Percentiles rank a stretch among this genome's conserved stretches.
These are phyloP conservation scores for rabbit (Oryctolagus cuniculus) DNA, from an alignment of 2,113 vertebrate genomes.

Conservation along the genomic window mOryCun1.1 NC_091445.1:79940001-79940500, in stretches of 20 bases:
- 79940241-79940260: background rate
- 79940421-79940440: too few species aligned
- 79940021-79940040: background rate
- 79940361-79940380: too few species aligned
- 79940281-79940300: too few species aligned
- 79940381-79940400: too few species aligned
- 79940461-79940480: too few species aligned
- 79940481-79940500: too few species aligned
- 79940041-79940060: background rate
- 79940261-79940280: background rate
- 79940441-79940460: too few species aligned
- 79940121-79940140: background rate
- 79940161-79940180: background rate
- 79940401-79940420: too few species aligned
- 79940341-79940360: too few species aligned
- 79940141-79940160: background rate
- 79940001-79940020: background rate
- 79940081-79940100: background rate
- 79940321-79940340: too few species aligned
- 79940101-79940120: background rate
- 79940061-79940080: background rate
- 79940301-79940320: too few species aligned
- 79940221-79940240: background rate
- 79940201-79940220: background rate
- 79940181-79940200: background rate